Base-by-base conservation (phyloP, 2,888 invertebrate species). In the Andrena trimmerana region DNA sequence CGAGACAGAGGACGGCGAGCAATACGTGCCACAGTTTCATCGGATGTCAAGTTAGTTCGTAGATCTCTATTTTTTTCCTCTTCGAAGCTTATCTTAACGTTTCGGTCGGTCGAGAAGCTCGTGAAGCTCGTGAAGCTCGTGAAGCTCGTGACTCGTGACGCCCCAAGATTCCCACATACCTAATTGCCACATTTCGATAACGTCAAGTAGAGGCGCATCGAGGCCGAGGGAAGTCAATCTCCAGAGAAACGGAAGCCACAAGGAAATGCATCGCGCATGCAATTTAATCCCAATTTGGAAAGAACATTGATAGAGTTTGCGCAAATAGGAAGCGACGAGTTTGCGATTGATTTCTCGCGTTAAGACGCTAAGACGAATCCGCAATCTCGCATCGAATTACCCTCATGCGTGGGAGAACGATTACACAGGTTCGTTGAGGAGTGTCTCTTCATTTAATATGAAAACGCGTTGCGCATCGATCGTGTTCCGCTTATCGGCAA, bases 1-100 rank as follows among this genome's bases (percentile, higher is more conserved):
- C 83, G 95, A 95, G 90, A 95, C 95, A 2, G 95, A 95, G 86
- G 95, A 95, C 86, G 95, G 94, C 86, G 95, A 95, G 86, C 95
- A 95, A 78, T 95, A 94, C 90, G 95, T 95, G 42, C 95, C 95
- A 33, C 95, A 95, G 88, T 94, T 94, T 85, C 90, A 92, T 71
- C 90, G 91, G 69, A 86, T 90, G 86, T 84, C 91, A 60, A 90
- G 91, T 92, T 72, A 92, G 90, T 87, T 29, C 10, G 62, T 31
- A 48, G 2, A 70, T 20, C 5, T 20, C 2, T 13, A 16, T 7
- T 24, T 27, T n/a, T 20, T 5, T 20, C n/a, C 27, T 42, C 42
- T 16, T 16, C 42, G 42, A 42, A 42, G 42, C 42, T 42, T 42
- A 42, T 42, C 16, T 42, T 16, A 42, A 16, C 42, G 42, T 42